Conservation (phyloP, 2,113 vertebrate genomes). For the Tiliqua scincoides region DNA sequence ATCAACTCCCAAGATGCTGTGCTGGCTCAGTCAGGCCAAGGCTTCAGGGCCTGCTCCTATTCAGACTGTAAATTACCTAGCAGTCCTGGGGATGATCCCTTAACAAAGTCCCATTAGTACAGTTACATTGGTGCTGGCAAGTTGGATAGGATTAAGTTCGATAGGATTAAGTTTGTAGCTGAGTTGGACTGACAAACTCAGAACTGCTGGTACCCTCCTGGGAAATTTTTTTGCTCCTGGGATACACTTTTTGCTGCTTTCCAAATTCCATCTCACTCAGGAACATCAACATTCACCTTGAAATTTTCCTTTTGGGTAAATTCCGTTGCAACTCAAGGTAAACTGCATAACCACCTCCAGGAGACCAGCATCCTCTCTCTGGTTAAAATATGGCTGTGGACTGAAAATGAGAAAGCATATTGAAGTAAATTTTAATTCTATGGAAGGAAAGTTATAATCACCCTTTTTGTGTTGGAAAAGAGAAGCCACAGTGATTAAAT, state of each 20-base stretch:
- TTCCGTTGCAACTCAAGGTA: background rate
- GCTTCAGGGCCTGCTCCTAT: no score
- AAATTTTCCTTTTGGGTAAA: background rate
- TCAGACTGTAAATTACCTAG: no score
- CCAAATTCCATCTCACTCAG: background rate
- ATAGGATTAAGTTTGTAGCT: no score
- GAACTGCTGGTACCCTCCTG: background rate
- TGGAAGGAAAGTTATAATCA: conserved; percentile 23
- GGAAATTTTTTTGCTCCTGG: background rate
- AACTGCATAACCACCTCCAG: conserved; percentile 10
- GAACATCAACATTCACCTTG: background rate
- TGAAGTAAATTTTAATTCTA: conserved; percentile 35
- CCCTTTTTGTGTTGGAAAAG: background rate
- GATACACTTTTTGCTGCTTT: background rate
- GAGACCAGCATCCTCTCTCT: background rate
- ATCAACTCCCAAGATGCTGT: no score
- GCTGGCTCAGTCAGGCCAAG: no score
- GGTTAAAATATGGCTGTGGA: conserved; percentile 17
- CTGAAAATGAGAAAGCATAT: background rate
- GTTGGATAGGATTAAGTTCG: no score
- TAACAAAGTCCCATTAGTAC: no score
- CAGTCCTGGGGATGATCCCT: no score
- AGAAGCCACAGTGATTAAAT: background rate
- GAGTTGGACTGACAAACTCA: no score
- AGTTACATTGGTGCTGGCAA: no score